phyloP scores from a whole-genome alignment of 2,113 vertebrate species.

The Pristiophorus japonicus region DNA sequence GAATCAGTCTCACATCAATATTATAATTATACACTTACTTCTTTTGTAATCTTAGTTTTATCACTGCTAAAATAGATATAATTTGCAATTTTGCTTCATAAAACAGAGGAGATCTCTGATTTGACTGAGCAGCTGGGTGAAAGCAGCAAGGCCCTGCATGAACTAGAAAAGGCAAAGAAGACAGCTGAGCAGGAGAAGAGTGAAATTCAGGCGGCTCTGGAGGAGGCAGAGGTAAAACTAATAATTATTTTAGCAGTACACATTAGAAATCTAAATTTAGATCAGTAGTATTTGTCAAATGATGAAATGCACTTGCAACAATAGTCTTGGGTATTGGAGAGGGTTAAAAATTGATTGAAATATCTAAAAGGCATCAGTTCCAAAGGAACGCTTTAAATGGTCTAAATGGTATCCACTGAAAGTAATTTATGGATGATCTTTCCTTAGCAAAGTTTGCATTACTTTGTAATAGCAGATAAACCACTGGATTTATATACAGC shows the following conservation, averaged over 20 bases:
- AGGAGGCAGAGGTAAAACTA: slow-evolving; percentile 46
- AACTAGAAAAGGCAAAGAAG: slow-evolving; percentile 56
- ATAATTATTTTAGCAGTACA: background rate
- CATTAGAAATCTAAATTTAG: background rate
- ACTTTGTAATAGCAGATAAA: background rate
- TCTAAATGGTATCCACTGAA: background rate
- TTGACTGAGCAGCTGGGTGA: slow-evolving; percentile 51
- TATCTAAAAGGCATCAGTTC: background rate
- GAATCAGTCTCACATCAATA: background rate
- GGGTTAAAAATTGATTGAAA: background rate
- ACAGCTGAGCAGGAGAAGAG: slow-evolving; percentile 49
- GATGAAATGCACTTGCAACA: background rate
- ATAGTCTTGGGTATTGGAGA: background rate
- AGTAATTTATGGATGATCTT: background rate
- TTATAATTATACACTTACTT: background rate
- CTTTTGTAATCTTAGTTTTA: background rate
- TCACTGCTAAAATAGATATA: background rate
- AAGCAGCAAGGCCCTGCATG: slow-evolving; percentile 48
- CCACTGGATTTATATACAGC: background rate
- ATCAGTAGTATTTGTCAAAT: background rate
- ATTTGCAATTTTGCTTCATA: background rate
- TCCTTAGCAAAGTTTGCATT: background rate
- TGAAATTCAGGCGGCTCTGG: slow-evolving; percentile 49
- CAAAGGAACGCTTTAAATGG: background rate
- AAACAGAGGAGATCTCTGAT: slow-evolving; percentile 52